These are phyloP conservation scores for Adineta ricciae DNA, from an alignment of 2,888 invertebrate genomes.

Conservation along the genomic window DNA sequence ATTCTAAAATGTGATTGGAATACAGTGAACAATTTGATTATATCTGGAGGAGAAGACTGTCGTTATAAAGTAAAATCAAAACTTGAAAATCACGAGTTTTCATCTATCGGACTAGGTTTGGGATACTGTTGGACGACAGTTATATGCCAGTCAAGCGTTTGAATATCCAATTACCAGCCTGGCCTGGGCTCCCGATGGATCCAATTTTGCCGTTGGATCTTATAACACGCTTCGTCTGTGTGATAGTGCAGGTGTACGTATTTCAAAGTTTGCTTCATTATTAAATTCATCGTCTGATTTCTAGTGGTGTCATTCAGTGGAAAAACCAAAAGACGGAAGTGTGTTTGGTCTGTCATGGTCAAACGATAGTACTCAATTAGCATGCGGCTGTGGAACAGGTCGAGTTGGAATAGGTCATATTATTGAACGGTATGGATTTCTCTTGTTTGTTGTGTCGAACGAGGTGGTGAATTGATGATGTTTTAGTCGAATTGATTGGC, in stretches of 20 bases:
- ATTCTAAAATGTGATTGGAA: constrained; percentile 64
- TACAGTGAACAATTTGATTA: constrained; percentile 54
- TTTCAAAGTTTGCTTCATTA: background rate
- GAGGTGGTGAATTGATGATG: too few relatives aligned
- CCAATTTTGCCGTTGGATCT: constrained; percentile 79
- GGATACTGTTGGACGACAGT: constrained; percentile 77
- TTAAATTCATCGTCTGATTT: constrained; percentile 37
- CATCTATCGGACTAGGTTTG: constrained; percentile 53
- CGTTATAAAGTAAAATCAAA: constrained; percentile 61
- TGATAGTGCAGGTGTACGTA: constrained; percentile 75
- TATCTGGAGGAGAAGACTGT: constrained; percentile 66
- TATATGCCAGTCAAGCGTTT: constrained; percentile 70
- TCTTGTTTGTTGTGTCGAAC: too few relatives aligned
- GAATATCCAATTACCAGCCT: constrained; percentile 82
- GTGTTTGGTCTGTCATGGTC: constrained; percentile 84
- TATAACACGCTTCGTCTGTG: constrained; percentile 83
- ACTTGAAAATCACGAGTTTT: too few relatives aligned
- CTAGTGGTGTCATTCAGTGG: constrained; percentile 85
- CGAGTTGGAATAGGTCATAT: constrained; percentile 80
- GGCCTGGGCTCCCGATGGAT: constrained; percentile 81
- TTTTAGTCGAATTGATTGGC: constrained; percentile 66
- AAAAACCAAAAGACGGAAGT: constrained; percentile 76
- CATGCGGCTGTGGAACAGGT: constrained; percentile 84
- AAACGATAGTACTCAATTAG: constrained; percentile 83
- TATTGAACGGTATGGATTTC: constrained; percentile 61